Percentiles rank a stretch among this genome's conserved stretches.
Conservation (phyloP, 2,888 invertebrate species). For the Hypolimnas misippus region DNA sequence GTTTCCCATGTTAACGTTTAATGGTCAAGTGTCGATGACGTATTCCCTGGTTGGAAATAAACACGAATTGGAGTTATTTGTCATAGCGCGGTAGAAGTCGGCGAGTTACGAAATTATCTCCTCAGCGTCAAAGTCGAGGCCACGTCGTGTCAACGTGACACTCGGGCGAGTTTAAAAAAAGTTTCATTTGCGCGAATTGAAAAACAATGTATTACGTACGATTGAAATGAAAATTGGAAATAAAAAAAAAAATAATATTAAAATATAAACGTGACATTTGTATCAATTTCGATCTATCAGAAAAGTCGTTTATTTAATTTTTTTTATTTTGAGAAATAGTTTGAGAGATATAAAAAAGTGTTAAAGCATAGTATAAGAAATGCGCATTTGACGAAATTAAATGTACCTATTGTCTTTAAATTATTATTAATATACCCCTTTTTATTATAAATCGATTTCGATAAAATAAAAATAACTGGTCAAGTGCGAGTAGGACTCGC, state of each 20-base stretch:
- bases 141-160: constrained; percentile 35
- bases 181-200: neutral
- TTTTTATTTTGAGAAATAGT: too few relatives aligned
- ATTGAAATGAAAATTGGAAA: neutral
- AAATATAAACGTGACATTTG: too few relatives aligned
- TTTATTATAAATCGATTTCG: too few relatives aligned
- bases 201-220: neutral
- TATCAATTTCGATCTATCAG: too few relatives aligned
- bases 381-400: too few relatives aligned
- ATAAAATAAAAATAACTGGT: too few relatives aligned
- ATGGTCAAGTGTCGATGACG: constrained; percentile 4
- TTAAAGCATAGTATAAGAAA: too few relatives aligned
- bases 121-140: constrained; percentile 40
- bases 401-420: too few relatives aligned
- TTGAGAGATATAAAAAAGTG: too few relatives aligned
- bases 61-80: constrained; percentile 22
- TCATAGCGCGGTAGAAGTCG: constrained; percentile 22
- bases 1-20: neutral
- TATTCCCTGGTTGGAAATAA: constrained; percentile 8
- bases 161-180: constrained; percentile 14
- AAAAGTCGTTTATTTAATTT: too few relatives aligned
- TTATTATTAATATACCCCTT: too few relatives aligned
- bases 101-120: constrained; percentile 34
- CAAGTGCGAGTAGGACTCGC: too few relatives aligned
- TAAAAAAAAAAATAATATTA: neutral